Base-by-base conservation (phyloP, 2,113 vertebrate species). In the Anoplopoma fimbria region DNA sequence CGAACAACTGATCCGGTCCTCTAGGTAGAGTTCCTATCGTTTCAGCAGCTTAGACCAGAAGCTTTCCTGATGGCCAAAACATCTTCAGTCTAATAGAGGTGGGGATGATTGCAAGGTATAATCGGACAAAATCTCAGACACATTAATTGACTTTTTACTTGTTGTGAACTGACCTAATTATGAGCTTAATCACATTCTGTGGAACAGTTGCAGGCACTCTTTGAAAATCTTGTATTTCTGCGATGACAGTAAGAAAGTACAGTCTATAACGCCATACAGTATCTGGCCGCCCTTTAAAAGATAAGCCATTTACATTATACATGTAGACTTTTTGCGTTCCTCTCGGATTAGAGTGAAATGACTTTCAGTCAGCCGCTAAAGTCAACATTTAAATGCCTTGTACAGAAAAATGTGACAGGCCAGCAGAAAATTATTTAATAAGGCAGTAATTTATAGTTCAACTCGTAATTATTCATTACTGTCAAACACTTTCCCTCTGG, bases 101-200 rank as follows among this genome's bases (percentile, higher is more conserved):
- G 67, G 51, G 42, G 55, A 70, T 73, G 85, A 87, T 77, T 76
- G 61, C 12, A 70, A 63, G 69, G 51, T 33, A 1, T 76, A 80
- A 84, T 88, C 73, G 60, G 21, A 47, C 34, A 7, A 33, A 78
- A 86, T 89, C 78, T 85, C 45, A 34, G 9, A 51, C 47, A 27
- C 38, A 12, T 64, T 91, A 89, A 93, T 87, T 82, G 72, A 69
- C 79, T 86, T 76, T n/a, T 31, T 73, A 19, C 33, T 40, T 38
- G n/a, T 60, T 79, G 49, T 61, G 61, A 58, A 78, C 25, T 79
- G 77, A 86, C 69, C 71, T 88, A 6, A 75, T 72, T 82, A 47
- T 78, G 19, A 69, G 77, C 49, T 38, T 77, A 69, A 75, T 74
- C 0, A 42, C 73, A 78, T 86, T 75, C 4, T 9, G 40, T 2